Conservation (phyloP, 2,797 vertebrate genomes). For the Lacerta agilis region DNA sequence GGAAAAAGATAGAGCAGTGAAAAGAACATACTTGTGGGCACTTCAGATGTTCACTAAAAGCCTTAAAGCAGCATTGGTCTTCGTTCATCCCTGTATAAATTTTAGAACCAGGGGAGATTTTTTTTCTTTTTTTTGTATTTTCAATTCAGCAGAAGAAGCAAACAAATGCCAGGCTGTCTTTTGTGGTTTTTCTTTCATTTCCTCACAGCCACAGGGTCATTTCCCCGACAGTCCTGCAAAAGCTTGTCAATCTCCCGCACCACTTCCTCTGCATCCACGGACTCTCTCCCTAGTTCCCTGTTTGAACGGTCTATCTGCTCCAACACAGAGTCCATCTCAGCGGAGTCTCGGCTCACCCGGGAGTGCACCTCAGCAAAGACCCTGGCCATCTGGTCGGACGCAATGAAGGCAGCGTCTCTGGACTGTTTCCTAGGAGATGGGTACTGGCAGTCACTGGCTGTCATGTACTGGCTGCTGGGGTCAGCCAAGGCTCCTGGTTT, state of each 20-base stretch:
- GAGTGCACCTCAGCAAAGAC: conserved; percentile 94
- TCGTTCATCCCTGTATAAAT: conserved; percentile 86
- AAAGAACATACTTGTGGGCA: conserved; percentile 97
- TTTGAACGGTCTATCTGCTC: conserved; percentile 88
- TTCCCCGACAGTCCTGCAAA: conserved; percentile 98
- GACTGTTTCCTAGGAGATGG: conserved; percentile 93
- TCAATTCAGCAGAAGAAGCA: conserved; percentile 78
- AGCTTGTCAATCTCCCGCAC: conserved; percentile 99
- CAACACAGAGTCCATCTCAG: conserved; percentile 90
- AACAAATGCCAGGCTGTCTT: conserved; percentile 83
- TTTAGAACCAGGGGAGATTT: conserved; percentile 79
- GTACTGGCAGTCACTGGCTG: conserved; percentile 81
- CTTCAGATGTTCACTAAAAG: conserved; percentile 95
- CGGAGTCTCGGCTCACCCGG: conserved; percentile 91
- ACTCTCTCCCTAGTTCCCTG: conserved; percentile 85
- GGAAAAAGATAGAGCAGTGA: conserved; percentile 90
- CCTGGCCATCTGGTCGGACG: conserved; percentile 93
- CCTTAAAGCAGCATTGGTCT: conserved; percentile 89
- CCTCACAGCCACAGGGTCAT: conserved; percentile 90
- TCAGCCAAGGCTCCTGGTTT: conserved; percentile 92
- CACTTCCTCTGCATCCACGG: conserved; percentile 95
- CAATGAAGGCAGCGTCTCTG: conserved; percentile 87
- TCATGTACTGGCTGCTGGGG: conserved; percentile 90
- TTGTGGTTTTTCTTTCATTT: conserved; percentile 85
- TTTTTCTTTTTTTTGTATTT: conserved; percentile 65